Evolutionary conservation across 2,113 vertebrate genomes (phyloP), one percentile per base, ranked within the genome.

Genomic region (Tetraodon nigroviridis): DNA sequence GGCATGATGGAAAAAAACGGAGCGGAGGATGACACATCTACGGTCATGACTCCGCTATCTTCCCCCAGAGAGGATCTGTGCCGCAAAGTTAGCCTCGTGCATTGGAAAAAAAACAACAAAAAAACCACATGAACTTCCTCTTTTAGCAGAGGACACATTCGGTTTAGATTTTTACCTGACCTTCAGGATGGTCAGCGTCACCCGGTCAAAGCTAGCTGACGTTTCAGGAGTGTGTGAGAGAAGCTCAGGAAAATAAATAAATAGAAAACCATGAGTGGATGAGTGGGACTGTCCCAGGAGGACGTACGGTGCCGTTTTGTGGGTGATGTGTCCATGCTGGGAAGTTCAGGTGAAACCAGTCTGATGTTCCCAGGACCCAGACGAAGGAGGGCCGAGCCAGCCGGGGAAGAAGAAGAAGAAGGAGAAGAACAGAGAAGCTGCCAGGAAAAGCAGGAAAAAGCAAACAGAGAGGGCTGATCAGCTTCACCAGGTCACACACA

Each of bases 361-460:
- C 54, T 40, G 1, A 3, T 37, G 14, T 71, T 37, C 27, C 46
- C 58, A 89, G 87, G 82, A 67, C 6, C 40, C n/a, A 41, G 73
- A 55, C 6, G 51, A 41, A 55, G n/a, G 1, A 22, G 3, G 16
- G 17, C 29, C 17, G 17, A 21, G 11, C 3, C 27, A 61, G 4
- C 79, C 61, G 3, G 70, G 65, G 48, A 61, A 61, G 42, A 89
- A 75, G 57, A 89, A 75, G 57, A 86, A 86, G 48, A 83, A 73
- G n/a, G 84, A 85, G 51, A 92, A 87, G 75, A 95, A 93, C 86
- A 78, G 89, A 22, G 76, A 77, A 0, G 89, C 92, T 0, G 91
- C 93, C 4, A 89, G 92, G 70, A 92, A 89, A 62, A 93, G 90
- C 67, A 85, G 93, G 22, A 89, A 61, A 60, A 93, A 90, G 52